Evolutionary conservation across 1,140 invertebrate species (phyloP), one percentile per base, ranked within the genome.

Genomic region (Cryptotermes secundus): DNA sequence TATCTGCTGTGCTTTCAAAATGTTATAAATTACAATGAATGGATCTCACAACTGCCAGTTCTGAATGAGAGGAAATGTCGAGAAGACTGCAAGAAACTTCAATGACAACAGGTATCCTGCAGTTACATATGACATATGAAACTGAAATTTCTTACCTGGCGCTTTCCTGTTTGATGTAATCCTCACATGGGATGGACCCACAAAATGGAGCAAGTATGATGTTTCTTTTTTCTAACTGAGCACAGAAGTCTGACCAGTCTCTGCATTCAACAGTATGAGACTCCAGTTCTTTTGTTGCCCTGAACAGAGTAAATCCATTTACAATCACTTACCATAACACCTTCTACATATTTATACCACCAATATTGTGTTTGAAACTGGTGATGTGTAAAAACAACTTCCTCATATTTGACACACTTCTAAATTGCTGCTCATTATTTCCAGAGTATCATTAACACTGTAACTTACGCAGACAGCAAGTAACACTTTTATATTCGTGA

Each of bases 101-200:
- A 34, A 35, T 12, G n/a, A 42, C 22, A 81, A n/a, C 24, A n/a
- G 10, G 3, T 22, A 19, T 9, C 12, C 4, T 2, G 10, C 1
- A 36, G 24, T 16, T 22, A 12, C 3, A 35, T 38, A 1, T 14
- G 10, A 19, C n/a, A 24, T 26, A 2, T 34, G 34, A 34, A 81
- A 49, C 45, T 49, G 45, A 49, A 19, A 49, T 19, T 49, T 49
- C 38, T 87, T 93, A 96, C 94, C 94, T 95, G 26, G 97, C 95
- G 90, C 97, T 99, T 84, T 98, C 96, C 85, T 97, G 95, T 91
- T 99, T 99, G 88, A 99, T 99, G 81, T 93, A 93, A 84, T 99
- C 98, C 90, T 99, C 99, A 89, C 99, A 99, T 0, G 91, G 88
- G 31, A 91, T 93, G 0, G 94, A 93, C 10, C 97, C 98, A 91